Percentiles rank a stretch among this genome's conserved stretches.
Evolutionary conservation across 2,888 invertebrate species (phyloP).

Genomic region (Hirtodrosophila confusa): DNA sequence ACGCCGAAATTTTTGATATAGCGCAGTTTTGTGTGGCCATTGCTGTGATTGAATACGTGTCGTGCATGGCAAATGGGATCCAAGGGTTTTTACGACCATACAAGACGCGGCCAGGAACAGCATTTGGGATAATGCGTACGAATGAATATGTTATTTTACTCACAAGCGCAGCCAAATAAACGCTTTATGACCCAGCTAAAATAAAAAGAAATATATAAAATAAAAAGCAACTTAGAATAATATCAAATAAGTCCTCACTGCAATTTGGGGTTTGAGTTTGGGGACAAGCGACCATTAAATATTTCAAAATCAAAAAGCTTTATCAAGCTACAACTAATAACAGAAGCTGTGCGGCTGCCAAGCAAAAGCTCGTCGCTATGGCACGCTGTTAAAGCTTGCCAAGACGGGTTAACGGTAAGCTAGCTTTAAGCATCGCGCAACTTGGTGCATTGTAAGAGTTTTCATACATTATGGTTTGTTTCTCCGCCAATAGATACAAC

Average conservation of each 20-base stretch:
- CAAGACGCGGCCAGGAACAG: slow-evolving; percentile 13
- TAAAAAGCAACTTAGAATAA: slow-evolving; percentile 17
- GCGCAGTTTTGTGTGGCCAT: slow-evolving; percentile 80
- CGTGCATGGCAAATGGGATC: slow-evolving; percentile 48
- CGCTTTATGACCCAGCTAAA: slow-evolving; percentile 63
- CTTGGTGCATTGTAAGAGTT: too few species aligned
- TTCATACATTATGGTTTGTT: slow-evolving; percentile 22
- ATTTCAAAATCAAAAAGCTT: slow-evolving; percentile 29
- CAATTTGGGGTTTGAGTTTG: slow-evolving; percentile 7
- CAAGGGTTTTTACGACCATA: slow-evolving; percentile 72
- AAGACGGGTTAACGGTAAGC: slow-evolving; percentile 8
- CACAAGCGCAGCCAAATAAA: slow-evolving; percentile 51
- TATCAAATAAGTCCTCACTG: slow-evolving; percentile 22
- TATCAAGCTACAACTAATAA: neutral
- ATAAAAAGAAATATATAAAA: slow-evolving; percentile 3
- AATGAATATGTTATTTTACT: slow-evolving; percentile 55
- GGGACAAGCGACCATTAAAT: neutral
- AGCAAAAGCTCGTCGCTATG: slow-evolving; percentile 41
- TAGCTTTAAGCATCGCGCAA: slow-evolving; percentile 26
- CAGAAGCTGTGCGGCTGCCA: slow-evolving; percentile 24
- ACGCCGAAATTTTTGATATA: slow-evolving; percentile 72
- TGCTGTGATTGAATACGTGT: slow-evolving; percentile 78
- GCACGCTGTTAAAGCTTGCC: neutral
- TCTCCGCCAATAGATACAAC: slow-evolving; percentile 5
- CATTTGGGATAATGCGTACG: slow-evolving; percentile 29